A percentile compares a stretch with the other conserved stretches of the same genome.
Conservation (phyloP, 2,797 vertebrate genomes). For the Cuniculus paca region DNA sequence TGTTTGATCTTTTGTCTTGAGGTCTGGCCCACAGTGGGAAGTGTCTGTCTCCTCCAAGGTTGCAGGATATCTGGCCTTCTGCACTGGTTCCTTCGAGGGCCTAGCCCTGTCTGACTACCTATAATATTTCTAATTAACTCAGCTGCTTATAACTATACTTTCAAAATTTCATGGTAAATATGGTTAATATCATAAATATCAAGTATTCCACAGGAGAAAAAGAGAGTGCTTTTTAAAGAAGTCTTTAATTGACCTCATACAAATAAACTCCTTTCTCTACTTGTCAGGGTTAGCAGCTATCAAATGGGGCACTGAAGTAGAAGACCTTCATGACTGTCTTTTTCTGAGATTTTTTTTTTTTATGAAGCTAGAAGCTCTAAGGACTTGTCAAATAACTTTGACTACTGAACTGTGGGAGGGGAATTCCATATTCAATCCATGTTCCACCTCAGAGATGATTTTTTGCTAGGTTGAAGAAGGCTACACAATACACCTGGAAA, state of each 20-base stretch:
- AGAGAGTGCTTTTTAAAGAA: background rate
- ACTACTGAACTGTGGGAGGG: background rate
- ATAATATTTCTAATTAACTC: too few relatives aligned
- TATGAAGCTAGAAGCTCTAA: background rate
- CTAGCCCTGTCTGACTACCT: too few relatives aligned
- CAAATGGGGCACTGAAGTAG: background rate
- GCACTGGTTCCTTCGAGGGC: too few relatives aligned
- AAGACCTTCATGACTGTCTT: background rate
- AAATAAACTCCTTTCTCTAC: background rate
- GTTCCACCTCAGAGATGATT: background rate
- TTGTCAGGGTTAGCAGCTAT: background rate
- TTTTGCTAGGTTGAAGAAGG: background rate
- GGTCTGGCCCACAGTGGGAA: too few relatives aligned
- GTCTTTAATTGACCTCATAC: background rate
- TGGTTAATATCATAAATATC: background rate
- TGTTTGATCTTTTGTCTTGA: too few relatives aligned
- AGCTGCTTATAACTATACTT: background rate
- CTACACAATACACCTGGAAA: background rate
- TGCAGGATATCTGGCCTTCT: too few relatives aligned
- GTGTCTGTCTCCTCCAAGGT: too few relatives aligned
- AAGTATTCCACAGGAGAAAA: conserved; percentile 7
- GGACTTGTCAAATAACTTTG: background rate
- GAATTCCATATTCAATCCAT: background rate
- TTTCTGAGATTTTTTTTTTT: background rate
- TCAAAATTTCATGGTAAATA: conserved; percentile 32